These are phyloP conservation scores for Lathronympha strigana DNA, from an alignment of 2,888 invertebrate genomes.

Conservation along the genomic window DNA sequence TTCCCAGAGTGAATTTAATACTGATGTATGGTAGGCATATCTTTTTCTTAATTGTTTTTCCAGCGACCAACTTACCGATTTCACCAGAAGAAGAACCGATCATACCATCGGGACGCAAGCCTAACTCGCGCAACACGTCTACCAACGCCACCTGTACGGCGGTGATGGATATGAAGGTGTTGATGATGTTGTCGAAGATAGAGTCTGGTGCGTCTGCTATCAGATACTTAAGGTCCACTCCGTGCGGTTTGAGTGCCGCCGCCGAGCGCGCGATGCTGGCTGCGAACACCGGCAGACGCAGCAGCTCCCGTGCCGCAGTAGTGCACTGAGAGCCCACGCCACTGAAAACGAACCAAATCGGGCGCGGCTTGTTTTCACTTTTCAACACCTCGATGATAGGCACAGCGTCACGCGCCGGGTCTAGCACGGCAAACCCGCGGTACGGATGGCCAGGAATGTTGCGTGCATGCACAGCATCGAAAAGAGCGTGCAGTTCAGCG, in stretches of 20 bases:
- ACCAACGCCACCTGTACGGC: slow-evolving; percentile 98
- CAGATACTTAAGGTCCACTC: slow-evolving; percentile 91
- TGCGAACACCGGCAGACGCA: slow-evolving; percentile 92
- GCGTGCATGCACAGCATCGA: too few relatives aligned
- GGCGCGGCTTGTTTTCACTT: slow-evolving; percentile 86
- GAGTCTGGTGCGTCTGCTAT: slow-evolving; percentile 90
- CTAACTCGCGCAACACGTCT: slow-evolving; percentile 90
- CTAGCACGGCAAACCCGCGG: too few relatives aligned
- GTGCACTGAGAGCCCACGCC: slow-evolving; percentile 87
- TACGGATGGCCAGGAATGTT: too few relatives aligned
- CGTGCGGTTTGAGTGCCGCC: slow-evolving; percentile 90
- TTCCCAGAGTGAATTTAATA: too few relatives aligned
- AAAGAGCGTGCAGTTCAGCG: background rate
- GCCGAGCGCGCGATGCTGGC: slow-evolving; percentile 90
- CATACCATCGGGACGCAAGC: slow-evolving; percentile 95
- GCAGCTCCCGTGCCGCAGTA: slow-evolving; percentile 95
- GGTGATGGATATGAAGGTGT: slow-evolving; percentile 97
- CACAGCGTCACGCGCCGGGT: slow-evolving; percentile 42
- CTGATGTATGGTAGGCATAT: too few relatives aligned
- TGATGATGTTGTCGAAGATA: slow-evolving; percentile 93
- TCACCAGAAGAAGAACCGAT: slow-evolving; percentile 98
- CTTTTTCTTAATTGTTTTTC: too few relatives aligned
- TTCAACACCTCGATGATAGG: slow-evolving; percentile 50
- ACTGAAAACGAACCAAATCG: slow-evolving; percentile 97
- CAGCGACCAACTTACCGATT: slow-evolving; percentile 84